Conservation (phyloP, 2,797 vertebrate genomes). For the Anomalospiza imberbis region DNA sequence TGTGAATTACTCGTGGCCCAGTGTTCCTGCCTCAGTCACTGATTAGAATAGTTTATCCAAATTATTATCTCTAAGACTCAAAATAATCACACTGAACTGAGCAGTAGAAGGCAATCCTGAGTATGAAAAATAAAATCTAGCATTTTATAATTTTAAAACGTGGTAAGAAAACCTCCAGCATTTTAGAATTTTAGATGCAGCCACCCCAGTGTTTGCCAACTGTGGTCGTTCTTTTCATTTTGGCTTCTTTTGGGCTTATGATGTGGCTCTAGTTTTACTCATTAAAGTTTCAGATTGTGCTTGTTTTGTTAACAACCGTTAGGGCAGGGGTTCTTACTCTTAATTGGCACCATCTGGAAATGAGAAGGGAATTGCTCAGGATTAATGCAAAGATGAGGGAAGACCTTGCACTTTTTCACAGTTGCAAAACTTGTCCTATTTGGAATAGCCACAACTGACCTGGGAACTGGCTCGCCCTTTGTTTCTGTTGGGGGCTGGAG, state of each 20-base stretch:
- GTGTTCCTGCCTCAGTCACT: neutral
- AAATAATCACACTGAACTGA: neutral
- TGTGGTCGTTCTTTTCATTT: conserved; percentile 27
- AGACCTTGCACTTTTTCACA: neutral
- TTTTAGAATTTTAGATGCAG: neutral
- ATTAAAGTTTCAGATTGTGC: conserved; percentile 61
- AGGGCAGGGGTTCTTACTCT: conserved; percentile 64
- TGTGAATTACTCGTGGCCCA: neutral
- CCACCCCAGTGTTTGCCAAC: conserved; percentile 10
- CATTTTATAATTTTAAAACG: neutral
- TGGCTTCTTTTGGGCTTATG: conserved; percentile 49
- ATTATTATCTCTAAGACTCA: neutral
- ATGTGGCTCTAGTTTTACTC: conserved; percentile 59
- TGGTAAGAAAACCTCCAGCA: neutral
- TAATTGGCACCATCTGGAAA: conserved; percentile 72
- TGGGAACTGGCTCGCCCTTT: neutral
- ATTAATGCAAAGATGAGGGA: neutral
- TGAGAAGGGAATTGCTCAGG: conserved; percentile 10
- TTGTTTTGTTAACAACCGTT: conserved; percentile 64
- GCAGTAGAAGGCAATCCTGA: neutral
- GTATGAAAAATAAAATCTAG: neutral
- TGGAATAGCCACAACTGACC: conserved; percentile 12
- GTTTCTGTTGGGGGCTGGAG: neutral
- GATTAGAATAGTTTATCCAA: neutral
- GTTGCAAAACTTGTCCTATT: conserved; percentile 35